Evolutionary conservation across 2,113 vertebrate species (phyloP).

Genomic region (Megalops atlanticus): DNA sequence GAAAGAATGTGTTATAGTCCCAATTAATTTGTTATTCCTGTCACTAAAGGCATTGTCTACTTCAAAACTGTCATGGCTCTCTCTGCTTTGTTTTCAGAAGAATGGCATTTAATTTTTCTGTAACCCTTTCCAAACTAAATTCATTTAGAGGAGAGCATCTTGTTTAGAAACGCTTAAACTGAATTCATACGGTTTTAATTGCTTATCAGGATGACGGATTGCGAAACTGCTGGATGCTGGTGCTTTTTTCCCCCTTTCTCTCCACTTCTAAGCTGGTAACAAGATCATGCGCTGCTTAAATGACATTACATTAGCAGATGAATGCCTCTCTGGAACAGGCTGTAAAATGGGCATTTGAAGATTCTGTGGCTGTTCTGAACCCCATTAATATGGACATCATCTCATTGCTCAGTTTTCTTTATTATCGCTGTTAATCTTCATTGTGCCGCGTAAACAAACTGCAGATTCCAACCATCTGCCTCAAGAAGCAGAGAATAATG

Average conservation of each 20-base stretch:
- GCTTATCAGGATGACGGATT: conserved; percentile 70
- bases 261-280: conserved; percentile 62
- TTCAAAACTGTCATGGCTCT: conserved; percentile 93
- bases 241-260: conserved; percentile 27
- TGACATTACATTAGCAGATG: conserved; percentile 66
- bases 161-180: conserved; percentile 65
- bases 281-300: conserved; percentile 65
- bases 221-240: conserved; percentile 56
- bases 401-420: not conserved
- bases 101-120: conserved; percentile 83
- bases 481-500: not conserved
- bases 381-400: conserved; percentile 50
- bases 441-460: not conserved
- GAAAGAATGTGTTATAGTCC: conserved; percentile 97
- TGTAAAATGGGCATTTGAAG: conserved; percentile 45
- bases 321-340: conserved; percentile 45
- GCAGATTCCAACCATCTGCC: not conserved
- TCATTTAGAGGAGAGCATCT: conserved; percentile 65
- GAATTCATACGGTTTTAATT: conserved; percentile 69
- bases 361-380: conserved; percentile 52
- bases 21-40: conserved; percentile 99
- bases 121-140: conserved; percentile 78
- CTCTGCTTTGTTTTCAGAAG: conserved; percentile 79
- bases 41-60: conserved; percentile 95
- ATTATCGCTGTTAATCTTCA: conserved; percentile 8